Evolutionary conservation across 2,113 vertebrate species (phyloP).

Genomic region (Chloroceryle aenea): DNA sequence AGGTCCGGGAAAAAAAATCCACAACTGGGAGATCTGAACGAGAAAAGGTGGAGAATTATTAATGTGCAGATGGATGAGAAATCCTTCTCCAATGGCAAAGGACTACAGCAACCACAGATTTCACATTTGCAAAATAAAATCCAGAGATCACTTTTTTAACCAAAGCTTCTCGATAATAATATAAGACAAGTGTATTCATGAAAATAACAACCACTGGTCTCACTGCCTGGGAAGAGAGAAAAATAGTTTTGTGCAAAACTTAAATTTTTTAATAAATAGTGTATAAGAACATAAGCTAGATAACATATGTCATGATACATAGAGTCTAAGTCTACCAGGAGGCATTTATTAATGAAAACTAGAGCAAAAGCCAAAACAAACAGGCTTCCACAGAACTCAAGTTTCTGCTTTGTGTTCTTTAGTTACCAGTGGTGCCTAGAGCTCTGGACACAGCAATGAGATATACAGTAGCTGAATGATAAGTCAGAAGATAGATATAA

Average conservation of each 20-base stretch:
- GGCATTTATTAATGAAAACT: conserved; percentile 62
- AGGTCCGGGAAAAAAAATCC: conserved; percentile 27
- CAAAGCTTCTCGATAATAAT: neutral
- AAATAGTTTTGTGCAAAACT: conserved; percentile 2
- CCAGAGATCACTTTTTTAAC: neutral
- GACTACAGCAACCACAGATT: conserved; percentile 3
- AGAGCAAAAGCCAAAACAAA: conserved; percentile 42
- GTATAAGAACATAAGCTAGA: conserved; percentile 48
- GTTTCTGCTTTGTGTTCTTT: neutral
- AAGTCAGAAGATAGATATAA: neutral
- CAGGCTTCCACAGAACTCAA: conserved; percentile 22
- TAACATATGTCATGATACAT: conserved; percentile 61
- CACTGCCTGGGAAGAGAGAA: conserved; percentile 23
- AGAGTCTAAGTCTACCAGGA: conserved; percentile 49
- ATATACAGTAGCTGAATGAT: neutral
- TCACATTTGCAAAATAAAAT: neutral
- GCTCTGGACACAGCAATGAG: neutral
- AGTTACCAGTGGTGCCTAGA: neutral
- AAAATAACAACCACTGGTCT: conserved; percentile 16
- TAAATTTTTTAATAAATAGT: conserved; percentile 43
- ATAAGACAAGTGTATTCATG: neutral
- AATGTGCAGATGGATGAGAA: neutral
- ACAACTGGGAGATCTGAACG: neutral
- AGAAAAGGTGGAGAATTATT: conserved; percentile 3
- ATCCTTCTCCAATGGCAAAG: neutral